Evolutionary conservation across 2,888 invertebrate genomes (phyloP), one percentile per base, ranked within the genome.

Genomic region (Heliothis peltigera): DNA sequence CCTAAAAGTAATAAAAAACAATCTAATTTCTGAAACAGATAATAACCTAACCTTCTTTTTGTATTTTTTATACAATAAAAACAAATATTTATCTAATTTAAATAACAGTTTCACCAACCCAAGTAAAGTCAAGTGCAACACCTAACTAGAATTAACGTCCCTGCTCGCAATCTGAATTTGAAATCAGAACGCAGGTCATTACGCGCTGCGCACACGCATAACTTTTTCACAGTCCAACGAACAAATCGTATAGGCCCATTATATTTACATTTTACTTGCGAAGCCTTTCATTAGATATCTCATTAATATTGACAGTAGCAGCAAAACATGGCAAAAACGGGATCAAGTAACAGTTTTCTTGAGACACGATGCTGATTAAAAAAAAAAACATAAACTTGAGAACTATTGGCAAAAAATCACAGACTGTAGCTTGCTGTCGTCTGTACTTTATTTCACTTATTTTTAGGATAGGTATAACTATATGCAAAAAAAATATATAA

Each of bases 211-310:
- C 78, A 55, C 79, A 75, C 79, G 81, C 80, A 77, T 73, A 57
- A 79, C 58, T 80, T 84, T 77, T 86, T 82, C 81, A 82, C 82
- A 83, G 80, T 70, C 77, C 70, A 80, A 57, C 70, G 81, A 77
- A 77, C 82, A 80, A 77, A 79, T 81, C 70, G 75, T 75, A 74
- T 58, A 55, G 69, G 61, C 55, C 59, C 61, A 71, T 77, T 77
- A 59, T 71, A 82, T 82, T 83, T 77, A 77, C 79, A 83, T 83
- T 79, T 79, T 78, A 81, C 73, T 79, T 71, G 65, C 73, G 57
- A 68, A 47, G 69, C 60, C 71, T 72, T 75, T 76, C 58, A 74
- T 73, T 71, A 77, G 53, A 67, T 54, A 57, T 61, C 57, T 68
- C 56, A 75, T 65, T 68, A 75, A 70, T 68, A 61, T 57, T 46